Percentiles rank a stretch among this genome's conserved stretches.
phyloP scores from a whole-genome alignment of 2,888 invertebrate genomes.

The Luperina nickerlii region DNA sequence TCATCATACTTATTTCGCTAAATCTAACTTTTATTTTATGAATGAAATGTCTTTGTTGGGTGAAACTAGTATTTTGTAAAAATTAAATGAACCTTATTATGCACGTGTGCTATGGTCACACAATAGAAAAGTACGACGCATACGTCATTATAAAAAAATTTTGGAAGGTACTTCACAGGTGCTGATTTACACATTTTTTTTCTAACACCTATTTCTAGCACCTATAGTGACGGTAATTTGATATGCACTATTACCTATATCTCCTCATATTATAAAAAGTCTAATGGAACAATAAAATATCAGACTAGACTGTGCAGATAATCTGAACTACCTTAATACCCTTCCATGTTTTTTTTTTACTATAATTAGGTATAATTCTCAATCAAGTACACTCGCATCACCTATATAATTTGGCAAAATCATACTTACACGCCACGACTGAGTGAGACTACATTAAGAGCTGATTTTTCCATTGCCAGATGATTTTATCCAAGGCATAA shows the following conservation, averaged over 20 bases:
- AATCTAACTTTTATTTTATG: slow-evolving; percentile 40
- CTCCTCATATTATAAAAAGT: slow-evolving; percentile 36
- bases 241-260: slow-evolving; percentile 26
- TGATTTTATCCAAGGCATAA: too few species aligned
- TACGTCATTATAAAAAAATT: slow-evolving; percentile 16
- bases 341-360: slow-evolving; percentile 29
- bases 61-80: slow-evolving; percentile 18
- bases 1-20: slow-evolving; percentile 35
- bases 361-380: slow-evolving; percentile 15
- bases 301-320: slow-evolving; percentile 71
- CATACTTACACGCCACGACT: slow-evolving; percentile 25
- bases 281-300: slow-evolving; percentile 64
- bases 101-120: slow-evolving; percentile 23
- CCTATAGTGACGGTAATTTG: slow-evolving; percentile 3
- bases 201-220: too few species aligned
- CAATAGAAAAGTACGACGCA: slow-evolving; percentile 26
- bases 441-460: slow-evolving; percentile 20
- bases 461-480: too few species aligned
- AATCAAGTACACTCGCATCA: slow-evolving; percentile 29
- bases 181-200: neutral
- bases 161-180: neutral
- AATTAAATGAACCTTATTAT: slow-evolving; percentile 7
- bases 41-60: slow-evolving; percentile 42
- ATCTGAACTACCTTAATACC: slow-evolving; percentile 58
- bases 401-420: slow-evolving; percentile 52